These are phyloP conservation scores for Potamarius usumacintae DNA, from an alignment of 2,113 vertebrate species.

Conservation along the genomic window DNA sequence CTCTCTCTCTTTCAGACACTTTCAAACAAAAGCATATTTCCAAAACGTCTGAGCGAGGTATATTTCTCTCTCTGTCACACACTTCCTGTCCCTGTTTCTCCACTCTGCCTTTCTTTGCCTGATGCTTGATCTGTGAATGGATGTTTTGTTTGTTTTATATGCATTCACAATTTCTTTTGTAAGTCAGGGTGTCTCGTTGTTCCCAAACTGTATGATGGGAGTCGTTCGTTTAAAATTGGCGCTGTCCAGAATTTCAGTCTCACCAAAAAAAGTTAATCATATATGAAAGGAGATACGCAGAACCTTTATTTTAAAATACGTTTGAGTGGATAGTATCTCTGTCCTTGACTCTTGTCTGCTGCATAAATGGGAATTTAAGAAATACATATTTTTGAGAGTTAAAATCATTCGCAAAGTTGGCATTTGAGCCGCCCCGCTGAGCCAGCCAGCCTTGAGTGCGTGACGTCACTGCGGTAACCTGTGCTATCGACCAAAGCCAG, in stretches of 20 bases:
- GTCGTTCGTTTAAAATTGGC: background rate
- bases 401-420: too few relatives aligned
- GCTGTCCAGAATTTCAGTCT: background rate
- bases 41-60: slow-evolving; percentile 88
- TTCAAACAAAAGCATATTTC: slow-evolving; percentile 89
- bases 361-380: too few relatives aligned
- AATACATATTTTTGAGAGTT: too few relatives aligned
- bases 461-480: too few relatives aligned
- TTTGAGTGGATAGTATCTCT: too few relatives aligned
- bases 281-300: too few relatives aligned
- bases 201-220: background rate
- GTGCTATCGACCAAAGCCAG: too few relatives aligned
- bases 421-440: too few relatives aligned
- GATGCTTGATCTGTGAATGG: slow-evolving; percentile 21
- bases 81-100: slow-evolving; percentile 3
- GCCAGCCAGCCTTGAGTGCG: too few relatives aligned
- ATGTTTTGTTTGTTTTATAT: background rate
- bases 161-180: background rate
- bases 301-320: too few relatives aligned
- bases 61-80: slow-evolving; percentile 63
- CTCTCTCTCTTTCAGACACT: slow-evolving; percentile 80
- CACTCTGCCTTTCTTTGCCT: background rate
- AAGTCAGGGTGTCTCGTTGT: background rate
- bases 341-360: too few relatives aligned
- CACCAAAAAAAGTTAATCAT: too few relatives aligned